Conservation (phyloP, 2,797 vertebrate species). For the Coreius guichenoti region DNA sequence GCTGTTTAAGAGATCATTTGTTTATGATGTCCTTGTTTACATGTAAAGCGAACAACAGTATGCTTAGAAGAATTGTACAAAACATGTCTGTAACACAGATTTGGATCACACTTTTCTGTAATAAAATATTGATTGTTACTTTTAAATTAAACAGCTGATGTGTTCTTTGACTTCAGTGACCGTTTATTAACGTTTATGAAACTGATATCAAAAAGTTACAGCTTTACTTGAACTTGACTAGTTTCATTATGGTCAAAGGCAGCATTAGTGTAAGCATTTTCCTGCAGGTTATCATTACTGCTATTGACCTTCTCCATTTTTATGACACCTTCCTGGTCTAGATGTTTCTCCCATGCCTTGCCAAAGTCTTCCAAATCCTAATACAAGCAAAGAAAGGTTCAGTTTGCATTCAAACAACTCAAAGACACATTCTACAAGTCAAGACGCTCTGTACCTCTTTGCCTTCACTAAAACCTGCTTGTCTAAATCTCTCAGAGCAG, state of each 20-base stretch:
- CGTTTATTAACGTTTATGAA: background rate
- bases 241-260: constrained; percentile 68
- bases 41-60: constrained; percentile 80
- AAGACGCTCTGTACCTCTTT: constrained; percentile 3
- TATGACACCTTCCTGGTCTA: constrained; percentile 65
- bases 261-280: constrained; percentile 74
- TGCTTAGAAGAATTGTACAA: constrained; percentile 69
- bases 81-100: constrained; percentile 73
- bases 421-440: background rate
- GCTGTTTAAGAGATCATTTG: constrained; percentile 74
- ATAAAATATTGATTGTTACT: constrained; percentile 82
- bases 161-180: constrained; percentile 50
- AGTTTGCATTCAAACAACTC: background rate
- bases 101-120: constrained; percentile 86
- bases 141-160: constrained; percentile 68
- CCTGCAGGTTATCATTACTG: constrained; percentile 63
- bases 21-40: constrained; percentile 80
- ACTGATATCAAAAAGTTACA: background rate
- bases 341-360: constrained; percentile 61
- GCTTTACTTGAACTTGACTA: constrained; percentile 26
- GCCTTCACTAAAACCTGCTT: constrained; percentile 58
- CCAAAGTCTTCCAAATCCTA: constrained; percentile 53
- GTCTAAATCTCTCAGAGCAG: constrained; percentile 79
- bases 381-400: background rate
- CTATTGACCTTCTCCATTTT: constrained; percentile 50